Evolutionary conservation across 2,888 invertebrate genomes (phyloP).

Genomic region (Augochlorella aurata): DNA sequence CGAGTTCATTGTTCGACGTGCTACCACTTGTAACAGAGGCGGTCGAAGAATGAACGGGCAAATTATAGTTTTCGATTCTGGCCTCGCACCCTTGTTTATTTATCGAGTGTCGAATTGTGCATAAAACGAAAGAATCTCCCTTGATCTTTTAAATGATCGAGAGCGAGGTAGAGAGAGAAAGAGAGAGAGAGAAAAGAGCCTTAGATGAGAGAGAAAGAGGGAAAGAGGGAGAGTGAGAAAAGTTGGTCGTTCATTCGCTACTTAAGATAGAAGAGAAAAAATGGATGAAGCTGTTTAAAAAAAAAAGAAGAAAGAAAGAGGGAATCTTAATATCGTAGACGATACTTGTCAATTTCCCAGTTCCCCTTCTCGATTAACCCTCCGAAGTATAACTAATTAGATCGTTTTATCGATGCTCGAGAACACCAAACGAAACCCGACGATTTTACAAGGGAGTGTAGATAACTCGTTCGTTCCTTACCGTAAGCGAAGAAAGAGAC

Average conservation of each 20-base stretch:
- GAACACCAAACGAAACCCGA: slow-evolving; percentile 40
- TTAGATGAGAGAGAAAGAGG: slow-evolving; percentile 19
- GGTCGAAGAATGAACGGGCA: too few species aligned
- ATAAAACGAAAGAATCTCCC: slow-evolving; percentile 3
- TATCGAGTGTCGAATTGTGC: slow-evolving; percentile 5
- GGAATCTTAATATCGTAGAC: slow-evolving; percentile 26
- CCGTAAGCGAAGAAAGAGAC: slow-evolving; percentile 12
- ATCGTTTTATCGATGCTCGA: slow-evolving; percentile 24
- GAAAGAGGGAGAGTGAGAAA: background rate
- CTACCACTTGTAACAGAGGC: too few species aligned
- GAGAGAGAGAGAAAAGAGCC: slow-evolving; percentile 25
- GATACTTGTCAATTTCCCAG: slow-evolving; percentile 31
- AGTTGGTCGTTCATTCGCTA: slow-evolving; percentile 27
- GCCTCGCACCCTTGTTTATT: too few species aligned
- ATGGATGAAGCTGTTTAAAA: background rate
- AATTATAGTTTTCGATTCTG: too few species aligned
- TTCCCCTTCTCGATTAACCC: slow-evolving; percentile 23
- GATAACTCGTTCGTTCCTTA: slow-evolving; percentile 45
- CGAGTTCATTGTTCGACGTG: too few species aligned
- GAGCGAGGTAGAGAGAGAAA: slow-evolving; percentile 15
- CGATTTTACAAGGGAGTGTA: slow-evolving; percentile 41
- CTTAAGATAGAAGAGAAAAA: background rate
- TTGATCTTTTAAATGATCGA: slow-evolving; percentile 32
- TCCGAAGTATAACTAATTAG: background rate
- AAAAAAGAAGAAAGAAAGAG: background rate